Conservation (phyloP, 1,140 invertebrate genomes). For the Catajapyx aquilonaris region DNA sequence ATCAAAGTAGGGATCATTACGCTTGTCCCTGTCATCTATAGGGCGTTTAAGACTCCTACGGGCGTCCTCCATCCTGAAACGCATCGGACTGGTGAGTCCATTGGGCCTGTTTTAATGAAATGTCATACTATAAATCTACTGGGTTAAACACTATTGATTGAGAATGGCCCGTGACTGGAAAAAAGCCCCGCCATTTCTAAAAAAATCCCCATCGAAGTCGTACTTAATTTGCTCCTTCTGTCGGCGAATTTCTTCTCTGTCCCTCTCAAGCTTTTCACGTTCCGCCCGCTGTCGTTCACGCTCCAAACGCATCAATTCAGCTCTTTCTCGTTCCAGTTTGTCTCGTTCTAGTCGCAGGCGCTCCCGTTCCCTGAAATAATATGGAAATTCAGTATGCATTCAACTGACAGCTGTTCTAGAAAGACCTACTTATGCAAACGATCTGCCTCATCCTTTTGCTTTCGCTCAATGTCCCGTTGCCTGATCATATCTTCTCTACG, state of each 20-base stretch:
- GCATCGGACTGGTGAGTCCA: background rate
- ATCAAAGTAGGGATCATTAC: slow-evolving; percentile 2
- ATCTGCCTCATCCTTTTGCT: slow-evolving; percentile 55
- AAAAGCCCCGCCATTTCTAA: background rate
- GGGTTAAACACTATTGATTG: background rate
- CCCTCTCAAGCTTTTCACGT: slow-evolving; percentile 58
- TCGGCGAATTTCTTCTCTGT: slow-evolving; percentile 56
- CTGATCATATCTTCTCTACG: slow-evolving; percentile 43
- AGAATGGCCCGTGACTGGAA: background rate
- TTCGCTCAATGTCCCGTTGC: slow-evolving; percentile 50
- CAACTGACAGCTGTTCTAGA: background rate
- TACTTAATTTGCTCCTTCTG: slow-evolving; percentile 33
- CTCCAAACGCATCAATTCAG: slow-evolving; percentile 55
- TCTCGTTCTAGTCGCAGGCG: slow-evolving; percentile 53
- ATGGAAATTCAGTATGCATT: background rate
- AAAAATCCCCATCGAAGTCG: slow-evolving; percentile 23
- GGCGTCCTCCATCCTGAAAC: slow-evolving; percentile 10
- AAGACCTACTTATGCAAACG: slow-evolving; percentile 32
- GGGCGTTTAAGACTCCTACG: slow-evolving; percentile 10
- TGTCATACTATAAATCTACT: background rate
- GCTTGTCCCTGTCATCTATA: slow-evolving; percentile 9
- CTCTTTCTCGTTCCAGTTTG: slow-evolving; percentile 52
- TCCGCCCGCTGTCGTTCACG: slow-evolving; percentile 58
- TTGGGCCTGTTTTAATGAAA: background rate
- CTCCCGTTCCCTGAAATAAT: slow-evolving; percentile 36